Base-by-base conservation (phyloP, 2,888 invertebrate species). In the Caenorhabditis angaria region DNA sequence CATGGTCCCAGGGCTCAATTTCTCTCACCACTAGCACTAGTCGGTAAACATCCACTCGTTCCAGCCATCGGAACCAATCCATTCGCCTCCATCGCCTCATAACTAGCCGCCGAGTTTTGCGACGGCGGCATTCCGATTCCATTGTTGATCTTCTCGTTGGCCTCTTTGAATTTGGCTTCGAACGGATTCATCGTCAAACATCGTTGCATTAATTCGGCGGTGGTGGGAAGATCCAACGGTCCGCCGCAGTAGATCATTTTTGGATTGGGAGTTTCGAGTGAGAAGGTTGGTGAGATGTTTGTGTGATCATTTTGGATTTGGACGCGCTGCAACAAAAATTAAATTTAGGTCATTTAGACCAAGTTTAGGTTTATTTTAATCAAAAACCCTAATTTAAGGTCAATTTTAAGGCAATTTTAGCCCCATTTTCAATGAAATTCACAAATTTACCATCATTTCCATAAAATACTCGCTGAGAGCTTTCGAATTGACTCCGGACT, bases 201-300 rank as follows among this genome's bases (percentile, higher is more conserved):
- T 68, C 84, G 85, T 54, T 85, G 84, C 76, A 85, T 85, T 12
- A 86, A 77, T 63, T 86, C 85, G 14, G 86, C 86, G 12, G 86
- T 86, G 14, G 85, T 82, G 12, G 86, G 86, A 50, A 84, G 72
- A 50, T 86, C 86, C 10, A 73, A 54, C 20, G 68, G 68, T 14
- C 65, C 58, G n/a, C n/a, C n/a, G n/a, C n/a, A n/a, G 56, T 69
- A 74, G 66, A 74, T 65, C 29, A 73, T 18, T 41, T 73, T 73
- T 12, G 73, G 73, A 32, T 74, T 74, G 41, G 74, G 74, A 10
- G 74, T 74, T 4, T 74, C 74, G 20, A 74, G 54, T 5, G 25
- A 28, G 53, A 68, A 72, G 0, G 61, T 50, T 20, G 67, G 61
- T 29, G 73, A 65, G 4, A 65, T 53, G 1, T 69, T 51, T 6